Evolutionary conservation across 2,888 invertebrate genomes (phyloP).

Genomic region (Philaethria dido): DNA sequence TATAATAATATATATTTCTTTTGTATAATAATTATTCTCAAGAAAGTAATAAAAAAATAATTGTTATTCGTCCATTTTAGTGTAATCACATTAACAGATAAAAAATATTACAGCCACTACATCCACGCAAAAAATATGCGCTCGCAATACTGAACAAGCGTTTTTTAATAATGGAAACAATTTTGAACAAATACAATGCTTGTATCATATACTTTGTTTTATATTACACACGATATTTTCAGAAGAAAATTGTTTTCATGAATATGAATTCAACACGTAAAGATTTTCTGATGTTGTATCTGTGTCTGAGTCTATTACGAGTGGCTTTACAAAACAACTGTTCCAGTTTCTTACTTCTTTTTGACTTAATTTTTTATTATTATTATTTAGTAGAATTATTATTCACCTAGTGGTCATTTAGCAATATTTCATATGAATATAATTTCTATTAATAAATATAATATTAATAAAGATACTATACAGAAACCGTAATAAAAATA

Average conservation of each 20-base stretch:
- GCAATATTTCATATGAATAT: too few relatives aligned
- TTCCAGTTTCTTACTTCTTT: background rate
- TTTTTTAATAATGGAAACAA: constrained; percentile 24
- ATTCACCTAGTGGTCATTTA: too few relatives aligned
- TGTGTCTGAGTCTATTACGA: background rate
- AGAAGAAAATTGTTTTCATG: constrained; percentile 17
- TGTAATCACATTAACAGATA: too few relatives aligned
- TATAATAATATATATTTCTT: too few relatives aligned
- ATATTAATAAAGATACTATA: too few relatives aligned
- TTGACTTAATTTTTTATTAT: background rate
- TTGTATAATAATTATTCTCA: too few relatives aligned
- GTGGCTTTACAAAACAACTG: background rate
- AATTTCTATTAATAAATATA: too few relatives aligned
- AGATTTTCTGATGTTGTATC: constrained; percentile 10
- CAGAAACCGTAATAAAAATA: too few relatives aligned
- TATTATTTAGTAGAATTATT: too few relatives aligned
- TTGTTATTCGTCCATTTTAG: too few relatives aligned
- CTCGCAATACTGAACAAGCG: background rate
- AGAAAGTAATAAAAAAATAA: too few relatives aligned
- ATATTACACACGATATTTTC: constrained; percentile 15
- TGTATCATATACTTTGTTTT: constrained; percentile 20
- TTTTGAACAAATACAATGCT: constrained; percentile 25
- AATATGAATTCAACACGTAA: constrained; percentile 9
- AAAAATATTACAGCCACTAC: background rate
- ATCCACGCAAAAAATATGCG: background rate